Base-by-base conservation (phyloP, 2,797 vertebrate genomes). In the Phoeniculus purpureus region DNA sequence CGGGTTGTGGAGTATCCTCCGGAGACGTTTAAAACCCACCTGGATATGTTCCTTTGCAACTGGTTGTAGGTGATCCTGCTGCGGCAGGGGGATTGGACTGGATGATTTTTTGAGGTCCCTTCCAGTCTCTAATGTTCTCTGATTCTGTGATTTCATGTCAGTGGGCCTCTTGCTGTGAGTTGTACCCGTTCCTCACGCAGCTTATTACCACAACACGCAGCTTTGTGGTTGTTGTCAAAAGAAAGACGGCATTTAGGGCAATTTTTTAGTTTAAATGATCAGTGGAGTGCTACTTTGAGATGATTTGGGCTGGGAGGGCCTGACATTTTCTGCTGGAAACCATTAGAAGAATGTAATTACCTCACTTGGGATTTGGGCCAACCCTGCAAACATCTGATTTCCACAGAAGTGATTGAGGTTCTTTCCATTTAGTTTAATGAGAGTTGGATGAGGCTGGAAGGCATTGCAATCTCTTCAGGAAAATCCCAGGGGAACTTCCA, bases 401-500 rank as follows among this genome's bases (percentile, higher is more conserved):
- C 93, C 81, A 82, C 83, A 85, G 48, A 96, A 91, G 83, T 81
- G 92, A 94, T 95, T 91, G 88, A 93, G 87, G 65, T 86, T 94
- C 76, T 96, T 95, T 93, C 92, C 81, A 93, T 96, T 97, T 96
- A 93, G 75, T 96, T 94, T 95, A 95, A 95, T 96, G 92, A 94
- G 81, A 87, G 90, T 82, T 95, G 85, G 50, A 92, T 84, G 65
- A 76, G 48, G 40, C 87, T 84, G 37, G 92, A 94, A 87, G 75
- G 80, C 82, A 91, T 91, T 95, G 75, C 45, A 94, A 4, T 92
- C 70, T 81, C 91, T 88, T 78, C 43, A 64, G 87, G 91, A 87
- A 91, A 55, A 67, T 88, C 95, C 87, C n/a, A 0, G 52, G 81
- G 64, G 78, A 74, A 87, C 82, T 95, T 92, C 89, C 84, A 89